A percentile compares a stretch with the other conserved stretches of the same genome.
phyloP scores from a whole-genome alignment of 2,113 vertebrate genomes.

The Trogon melanurus region DNA sequence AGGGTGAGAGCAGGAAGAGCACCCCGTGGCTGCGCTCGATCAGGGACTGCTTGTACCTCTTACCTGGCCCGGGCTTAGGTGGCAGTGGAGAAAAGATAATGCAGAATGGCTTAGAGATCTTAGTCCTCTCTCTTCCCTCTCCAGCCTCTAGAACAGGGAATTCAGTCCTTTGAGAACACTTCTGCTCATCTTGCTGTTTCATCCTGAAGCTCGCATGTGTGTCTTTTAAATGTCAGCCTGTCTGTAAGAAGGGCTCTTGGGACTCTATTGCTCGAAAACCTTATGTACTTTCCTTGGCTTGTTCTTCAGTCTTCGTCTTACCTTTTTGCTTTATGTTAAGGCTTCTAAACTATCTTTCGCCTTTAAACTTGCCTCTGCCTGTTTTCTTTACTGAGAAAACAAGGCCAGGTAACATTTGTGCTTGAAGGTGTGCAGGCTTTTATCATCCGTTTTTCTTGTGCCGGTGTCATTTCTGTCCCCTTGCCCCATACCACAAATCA shows the following conservation, averaged over 20 bases:
- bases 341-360: not conserved
- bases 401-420: not conserved
- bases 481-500: not conserved
- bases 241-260: not conserved
- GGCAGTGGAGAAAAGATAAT: not conserved
- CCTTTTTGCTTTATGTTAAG: not conserved
- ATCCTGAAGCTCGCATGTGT: accelerated
- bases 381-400: not conserved
- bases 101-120: not conserved
- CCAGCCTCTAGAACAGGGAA: not conserved
- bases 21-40: not conserved
- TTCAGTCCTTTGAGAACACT: not conserved
- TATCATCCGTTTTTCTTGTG: not conserved
- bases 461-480: not conserved
- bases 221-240: not conserved
- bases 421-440: not conserved
- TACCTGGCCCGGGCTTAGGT: not conserved
- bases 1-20: not conserved
- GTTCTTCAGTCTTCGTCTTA: not conserved
- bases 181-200: not conserved
- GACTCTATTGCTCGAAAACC: not conserved
- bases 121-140: not conserved
- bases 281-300: not conserved
- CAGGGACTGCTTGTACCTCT: not conserved
- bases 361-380: not conserved